A percentile compares a stretch with the other conserved stretches of the same genome.
Conservation (phyloP, 2,113 vertebrate species). For the Bufo gargarizans region DNA sequence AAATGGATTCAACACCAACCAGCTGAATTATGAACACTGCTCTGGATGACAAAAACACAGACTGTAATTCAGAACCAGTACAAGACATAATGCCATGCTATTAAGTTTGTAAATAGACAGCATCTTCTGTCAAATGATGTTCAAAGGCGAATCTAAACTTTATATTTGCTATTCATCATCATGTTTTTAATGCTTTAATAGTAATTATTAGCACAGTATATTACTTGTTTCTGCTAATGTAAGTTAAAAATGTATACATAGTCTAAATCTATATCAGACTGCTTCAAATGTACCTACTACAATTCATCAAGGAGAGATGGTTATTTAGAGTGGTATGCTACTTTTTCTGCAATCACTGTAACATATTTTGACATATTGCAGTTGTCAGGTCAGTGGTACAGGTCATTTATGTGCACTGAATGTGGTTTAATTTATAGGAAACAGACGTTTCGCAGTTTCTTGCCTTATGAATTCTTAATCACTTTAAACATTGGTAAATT, state of each 20-base stretch:
- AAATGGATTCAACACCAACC: not conserved
- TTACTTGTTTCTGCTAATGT: too few species aligned
- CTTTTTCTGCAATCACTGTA: constrained; percentile 3
- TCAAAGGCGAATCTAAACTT: not conserved
- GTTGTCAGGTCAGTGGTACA: constrained; percentile 24
- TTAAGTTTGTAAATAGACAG: too few species aligned
- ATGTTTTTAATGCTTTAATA: too few species aligned
- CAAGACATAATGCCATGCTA: not conserved
- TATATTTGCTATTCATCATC: too few species aligned
- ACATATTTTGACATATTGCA: constrained; percentile 12
- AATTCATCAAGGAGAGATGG: not conserved
- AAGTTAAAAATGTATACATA: too few species aligned
- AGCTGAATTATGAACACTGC: not conserved
- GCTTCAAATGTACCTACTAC: not conserved
- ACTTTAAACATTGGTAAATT: constrained; percentile 28
- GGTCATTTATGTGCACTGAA: constrained; percentile 22
- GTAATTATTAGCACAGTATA: too few species aligned
- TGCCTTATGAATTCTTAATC: constrained; percentile 28
- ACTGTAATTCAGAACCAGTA: too few species aligned
- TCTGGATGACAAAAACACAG: not conserved
- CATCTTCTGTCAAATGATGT: not conserved
- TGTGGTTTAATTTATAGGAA: constrained; percentile 29
- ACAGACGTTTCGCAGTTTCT: constrained; percentile 20
- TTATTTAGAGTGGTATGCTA: not conserved
- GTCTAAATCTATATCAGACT: not conserved